Evolutionary conservation across 1,140 invertebrate genomes (phyloP).

Genomic region (Acyrthosiphon pisum): DNA sequence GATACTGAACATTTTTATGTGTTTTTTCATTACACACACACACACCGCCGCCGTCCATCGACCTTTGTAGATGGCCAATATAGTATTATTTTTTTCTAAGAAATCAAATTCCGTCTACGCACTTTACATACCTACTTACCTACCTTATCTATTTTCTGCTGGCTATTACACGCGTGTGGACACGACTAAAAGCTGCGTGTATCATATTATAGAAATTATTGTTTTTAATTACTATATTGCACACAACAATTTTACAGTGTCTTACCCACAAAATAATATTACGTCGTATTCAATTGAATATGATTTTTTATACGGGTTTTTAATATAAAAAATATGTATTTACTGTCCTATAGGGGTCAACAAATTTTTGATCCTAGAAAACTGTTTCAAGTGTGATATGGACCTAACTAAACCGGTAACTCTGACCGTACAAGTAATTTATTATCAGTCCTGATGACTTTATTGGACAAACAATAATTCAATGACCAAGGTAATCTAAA

Average conservation of each 20-base stretch:
- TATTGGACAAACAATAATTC: background rate
- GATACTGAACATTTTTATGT: conserved; percentile 29
- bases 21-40: background rate
- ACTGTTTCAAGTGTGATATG: background rate
- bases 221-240: background rate
- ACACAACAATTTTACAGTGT: too few relatives aligned
- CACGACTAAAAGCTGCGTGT: background rate
- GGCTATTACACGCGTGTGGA: background rate
- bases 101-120: background rate
- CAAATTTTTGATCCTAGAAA: background rate
- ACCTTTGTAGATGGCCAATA: background rate
- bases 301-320: too few relatives aligned
- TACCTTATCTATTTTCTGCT: background rate
- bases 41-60: background rate
- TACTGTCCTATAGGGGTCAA: background rate
- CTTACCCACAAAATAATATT: background rate
- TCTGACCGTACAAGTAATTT: background rate
- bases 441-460: background rate
- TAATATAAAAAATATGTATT: background rate
- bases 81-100: background rate
- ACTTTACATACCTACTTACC: background rate
- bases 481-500: background rate
- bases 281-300: background rate
- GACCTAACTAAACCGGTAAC: background rate
- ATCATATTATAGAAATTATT: background rate